Conservation (phyloP, 1,140 invertebrate species). For the Agrilus planipennis region DNA sequence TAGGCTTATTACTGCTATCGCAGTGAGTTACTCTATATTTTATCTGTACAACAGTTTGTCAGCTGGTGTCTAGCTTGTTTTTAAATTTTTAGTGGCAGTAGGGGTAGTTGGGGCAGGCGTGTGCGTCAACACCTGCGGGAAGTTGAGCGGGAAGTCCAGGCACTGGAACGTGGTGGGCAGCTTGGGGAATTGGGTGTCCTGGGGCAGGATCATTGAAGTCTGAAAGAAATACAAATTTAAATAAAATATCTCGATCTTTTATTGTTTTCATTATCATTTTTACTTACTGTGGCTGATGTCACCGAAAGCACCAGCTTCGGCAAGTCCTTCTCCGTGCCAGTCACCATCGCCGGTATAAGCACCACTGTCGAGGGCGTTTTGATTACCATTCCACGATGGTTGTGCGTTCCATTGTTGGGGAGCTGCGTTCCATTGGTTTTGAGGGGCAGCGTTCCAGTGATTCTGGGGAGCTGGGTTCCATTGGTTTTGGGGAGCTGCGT, state of each 20-base stretch:
- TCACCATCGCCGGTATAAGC: constrained; percentile 33
- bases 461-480: constrained; percentile 11
- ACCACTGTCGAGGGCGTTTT: constrained; percentile 27
- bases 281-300: constrained; percentile 7
- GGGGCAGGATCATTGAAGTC: constrained; percentile 8
- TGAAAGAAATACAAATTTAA: constrained; percentile 4
- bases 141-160: constrained; percentile 27
- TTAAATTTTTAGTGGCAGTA: constrained; percentile 37
- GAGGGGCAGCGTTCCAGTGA: constrained; percentile 8
- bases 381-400: constrained; percentile 9
- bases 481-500: constrained; percentile 14
- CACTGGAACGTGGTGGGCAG: constrained; percentile 14
- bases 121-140: constrained; percentile 40
- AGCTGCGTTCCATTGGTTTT: constrained; percentile 10
- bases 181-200: constrained; percentile 13
- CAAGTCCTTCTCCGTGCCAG: constrained; percentile 38
- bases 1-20: too few relatives aligned
- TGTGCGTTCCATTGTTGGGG: constrained; percentile 11
- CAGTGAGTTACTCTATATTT: too few relatives aligned
- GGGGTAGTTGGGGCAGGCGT: constrained; percentile 46
- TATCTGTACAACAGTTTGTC: constrained; percentile 27
- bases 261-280: not conserved
- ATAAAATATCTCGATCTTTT: not conserved
- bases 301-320: constrained; percentile 35
- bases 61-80: constrained; percentile 19